Evolutionary conservation across 2,888 invertebrate genomes (phyloP).

Genomic region (Agrochola lychnidis): DNA sequence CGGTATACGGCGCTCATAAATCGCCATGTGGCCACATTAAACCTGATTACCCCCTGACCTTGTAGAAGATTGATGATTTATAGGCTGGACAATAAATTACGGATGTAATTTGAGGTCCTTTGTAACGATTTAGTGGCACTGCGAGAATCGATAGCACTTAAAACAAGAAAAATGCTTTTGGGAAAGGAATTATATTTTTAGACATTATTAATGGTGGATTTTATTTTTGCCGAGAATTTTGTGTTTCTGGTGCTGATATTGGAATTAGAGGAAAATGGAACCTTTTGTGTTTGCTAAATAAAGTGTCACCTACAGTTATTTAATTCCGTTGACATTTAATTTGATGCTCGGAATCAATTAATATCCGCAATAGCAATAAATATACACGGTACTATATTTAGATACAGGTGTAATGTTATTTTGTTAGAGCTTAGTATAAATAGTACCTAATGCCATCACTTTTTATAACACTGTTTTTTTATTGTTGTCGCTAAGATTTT

Average conservation of each 20-base stretch:
- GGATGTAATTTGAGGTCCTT: slow-evolving; percentile 65
- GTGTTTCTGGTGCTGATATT: slow-evolving; percentile 31
- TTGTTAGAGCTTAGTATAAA: not conserved
- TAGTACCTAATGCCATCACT: not conserved
- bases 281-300: slow-evolving; percentile 41
- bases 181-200: slow-evolving; percentile 43
- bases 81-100: slow-evolving; percentile 69
- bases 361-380: not conserved
- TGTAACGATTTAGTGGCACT: slow-evolving; percentile 67
- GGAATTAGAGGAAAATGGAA: slow-evolving; percentile 23
- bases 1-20: slow-evolving; percentile 68
- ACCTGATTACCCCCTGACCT: slow-evolving; percentile 75
- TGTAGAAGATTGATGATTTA: slow-evolving; percentile 76
- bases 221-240: slow-evolving; percentile 25
- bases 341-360: not conserved
- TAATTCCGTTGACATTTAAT: slow-evolving; percentile 4
- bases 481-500: not conserved
- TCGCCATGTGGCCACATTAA: slow-evolving; percentile 72
- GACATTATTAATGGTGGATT: slow-evolving; percentile 48
- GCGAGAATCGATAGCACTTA: slow-evolving; percentile 68
- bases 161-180: slow-evolving; percentile 59
- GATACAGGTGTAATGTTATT: not conserved
- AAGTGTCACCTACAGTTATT: slow-evolving; percentile 28
- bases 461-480: not conserved
- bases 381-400: not conserved